Evolutionary conservation across 64 coral and sea anemone genomes (phyloP).

Genomic region (Montipora cactus): DNA sequence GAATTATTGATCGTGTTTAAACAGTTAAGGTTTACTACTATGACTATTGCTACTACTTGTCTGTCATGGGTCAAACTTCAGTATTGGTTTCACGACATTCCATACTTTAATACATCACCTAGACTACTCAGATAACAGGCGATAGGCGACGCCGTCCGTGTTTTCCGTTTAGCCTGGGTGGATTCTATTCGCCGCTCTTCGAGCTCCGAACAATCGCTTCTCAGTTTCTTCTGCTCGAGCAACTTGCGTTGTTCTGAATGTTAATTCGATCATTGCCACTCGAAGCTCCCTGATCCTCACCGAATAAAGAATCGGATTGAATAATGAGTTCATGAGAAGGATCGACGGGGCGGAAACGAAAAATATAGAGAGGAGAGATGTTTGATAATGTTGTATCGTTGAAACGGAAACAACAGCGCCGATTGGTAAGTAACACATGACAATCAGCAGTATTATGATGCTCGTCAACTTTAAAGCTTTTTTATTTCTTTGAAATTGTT

Average conservation of each 20-base stretch:
- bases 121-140: too few species aligned
- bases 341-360: background rate
- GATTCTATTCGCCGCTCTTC: too few species aligned
- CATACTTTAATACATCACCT: too few species aligned
- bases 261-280: background rate
- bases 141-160: too few species aligned
- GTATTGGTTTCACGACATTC: too few species aligned
- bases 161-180: too few species aligned
- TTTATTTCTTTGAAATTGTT: background rate
- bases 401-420: background rate
- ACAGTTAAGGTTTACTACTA: too few species aligned
- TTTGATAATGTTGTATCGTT: background rate
- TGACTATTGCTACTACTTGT: too few species aligned
- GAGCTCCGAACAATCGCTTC: too few species aligned
- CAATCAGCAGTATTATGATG: background rate
- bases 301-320: slow-evolving; percentile 1
- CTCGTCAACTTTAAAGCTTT: background rate
- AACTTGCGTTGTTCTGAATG: background rate
- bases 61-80: too few species aligned
- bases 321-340: background rate
- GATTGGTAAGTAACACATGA: background rate
- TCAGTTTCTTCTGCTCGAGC: too few species aligned
- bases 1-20: too few species aligned
- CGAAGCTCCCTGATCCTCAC: background rate
- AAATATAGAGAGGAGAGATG: background rate